These are phyloP conservation scores for Papilio machaon DNA, from an alignment of 1,140 invertebrate genomes.

Conservation along the genomic window DNA sequence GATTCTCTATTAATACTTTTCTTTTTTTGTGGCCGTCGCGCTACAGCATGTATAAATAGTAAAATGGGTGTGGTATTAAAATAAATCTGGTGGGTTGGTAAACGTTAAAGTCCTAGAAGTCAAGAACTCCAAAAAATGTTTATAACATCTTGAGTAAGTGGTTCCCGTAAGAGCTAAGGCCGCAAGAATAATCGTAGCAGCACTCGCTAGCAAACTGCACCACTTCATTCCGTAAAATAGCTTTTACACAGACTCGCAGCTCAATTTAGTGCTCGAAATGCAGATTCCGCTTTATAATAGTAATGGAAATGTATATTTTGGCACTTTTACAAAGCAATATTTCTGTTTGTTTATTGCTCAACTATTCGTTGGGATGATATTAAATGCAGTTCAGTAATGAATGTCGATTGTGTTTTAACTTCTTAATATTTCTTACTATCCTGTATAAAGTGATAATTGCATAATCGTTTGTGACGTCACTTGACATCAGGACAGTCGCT, in stretches of 20 bases:
- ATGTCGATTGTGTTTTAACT: neutral
- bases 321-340: slow-evolving; percentile 11
- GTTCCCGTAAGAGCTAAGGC: slow-evolving; percentile 1
- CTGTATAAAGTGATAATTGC: too few relatives aligned
- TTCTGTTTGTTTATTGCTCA: neutral
- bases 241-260: slow-evolving; percentile 29
- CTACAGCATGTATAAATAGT: neutral
- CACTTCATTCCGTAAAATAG: slow-evolving; percentile 31
- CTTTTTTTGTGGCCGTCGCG: too few relatives aligned
- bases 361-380: neutral
- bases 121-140: neutral
- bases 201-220: slow-evolving; percentile 21
- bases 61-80: neutral
- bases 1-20: too few relatives aligned
- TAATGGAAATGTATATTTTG: slow-evolving; percentile 25
- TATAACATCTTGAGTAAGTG: slow-evolving; percentile 2
- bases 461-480: too few relatives aligned
- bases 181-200: slow-evolving; percentile 31
- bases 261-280: slow-evolving; percentile 31
- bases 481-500: too few relatives aligned
- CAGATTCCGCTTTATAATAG: slow-evolving; percentile 20
- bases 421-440: too few relatives aligned
- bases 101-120: neutral
- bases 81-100: too few relatives aligned
- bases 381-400: neutral